Conservation (phyloP, 2,888 invertebrate species). For the Daptonema setosum region DNA sequence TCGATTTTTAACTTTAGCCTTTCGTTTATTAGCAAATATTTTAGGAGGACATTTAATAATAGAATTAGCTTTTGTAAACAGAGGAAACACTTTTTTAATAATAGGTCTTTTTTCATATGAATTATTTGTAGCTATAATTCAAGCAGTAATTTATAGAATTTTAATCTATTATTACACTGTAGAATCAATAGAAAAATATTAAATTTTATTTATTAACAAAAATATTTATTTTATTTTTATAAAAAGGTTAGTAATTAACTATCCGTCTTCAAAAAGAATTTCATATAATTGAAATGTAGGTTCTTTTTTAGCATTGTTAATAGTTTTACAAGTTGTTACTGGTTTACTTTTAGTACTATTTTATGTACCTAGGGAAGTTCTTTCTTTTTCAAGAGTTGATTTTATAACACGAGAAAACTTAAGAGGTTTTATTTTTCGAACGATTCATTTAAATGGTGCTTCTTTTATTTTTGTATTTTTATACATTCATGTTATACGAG, state of each 20-base stretch:
- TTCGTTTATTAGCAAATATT: constrained; percentile 19
- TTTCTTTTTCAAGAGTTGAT: constrained; percentile 25
- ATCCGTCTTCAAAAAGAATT: constrained; percentile 10
- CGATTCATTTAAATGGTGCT: constrained; percentile 16
- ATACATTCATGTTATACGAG: constrained; percentile 21
- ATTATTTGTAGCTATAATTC: background rate
- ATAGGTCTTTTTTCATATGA: background rate
- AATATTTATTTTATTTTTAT: constrained; percentile 8
- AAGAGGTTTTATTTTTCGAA: constrained; percentile 16
- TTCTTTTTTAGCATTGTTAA: constrained; percentile 25
- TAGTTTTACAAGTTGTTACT: constrained; percentile 25
- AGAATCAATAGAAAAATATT: constrained; percentile 17
- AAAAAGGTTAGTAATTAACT: constrained; percentile 7
- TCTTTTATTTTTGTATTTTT: constrained; percentile 16
- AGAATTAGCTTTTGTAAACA: background rate
- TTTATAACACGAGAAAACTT: constrained; percentile 26
- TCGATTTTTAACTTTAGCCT: constrained; percentile 17
- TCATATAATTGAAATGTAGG: constrained; percentile 26
- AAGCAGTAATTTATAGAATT: constrained; percentile 12
- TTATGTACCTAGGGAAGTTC: constrained; percentile 20
- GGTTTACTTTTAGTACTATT: constrained; percentile 27
- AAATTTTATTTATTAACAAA: background rate
- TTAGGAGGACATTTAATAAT: constrained; percentile 15
- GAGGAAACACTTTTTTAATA: background rate
- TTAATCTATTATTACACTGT: constrained; percentile 16